These are phyloP conservation scores for Lasius fuliginosus DNA, from an alignment of 2,888 invertebrate genomes.

Conservation along the genomic window DNA sequence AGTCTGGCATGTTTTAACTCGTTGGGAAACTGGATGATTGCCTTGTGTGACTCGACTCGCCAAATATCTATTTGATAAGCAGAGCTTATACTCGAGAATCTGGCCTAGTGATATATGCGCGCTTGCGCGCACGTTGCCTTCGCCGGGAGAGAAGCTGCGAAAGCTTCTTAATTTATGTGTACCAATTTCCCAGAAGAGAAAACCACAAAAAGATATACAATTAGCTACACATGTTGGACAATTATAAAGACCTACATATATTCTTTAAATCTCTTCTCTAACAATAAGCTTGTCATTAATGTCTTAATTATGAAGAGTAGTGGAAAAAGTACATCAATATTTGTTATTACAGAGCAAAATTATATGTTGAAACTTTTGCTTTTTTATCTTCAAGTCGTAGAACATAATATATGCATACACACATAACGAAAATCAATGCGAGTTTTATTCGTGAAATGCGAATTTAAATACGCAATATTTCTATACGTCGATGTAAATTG, in stretches of 20 bases:
- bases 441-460: neutral
- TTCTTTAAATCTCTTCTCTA: neutral
- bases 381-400: neutral
- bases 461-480: conserved; percentile 11
- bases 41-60: conserved; percentile 6
- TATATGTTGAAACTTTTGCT: neutral
- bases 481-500: neutral
- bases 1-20: neutral
- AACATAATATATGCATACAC: neutral
- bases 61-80: conserved; percentile 38
- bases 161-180: neutral
- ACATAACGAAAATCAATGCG: neutral
- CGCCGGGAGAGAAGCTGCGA: neutral
- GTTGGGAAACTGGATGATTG: conserved; percentile 29
- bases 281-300: neutral
- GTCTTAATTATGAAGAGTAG: neutral
- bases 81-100: conserved; percentile 9
- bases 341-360: neutral
- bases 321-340: neutral
- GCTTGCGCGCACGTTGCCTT: neutral
- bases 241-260: neutral
- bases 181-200: neutral
- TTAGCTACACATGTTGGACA: neutral
- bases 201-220: neutral
- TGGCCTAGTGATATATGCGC: conserved; percentile 16